These are phyloP conservation scores for Octonoba sinensis DNA, from an alignment of 2,888 invertebrate species.

Conservation along the genomic window DNA sequence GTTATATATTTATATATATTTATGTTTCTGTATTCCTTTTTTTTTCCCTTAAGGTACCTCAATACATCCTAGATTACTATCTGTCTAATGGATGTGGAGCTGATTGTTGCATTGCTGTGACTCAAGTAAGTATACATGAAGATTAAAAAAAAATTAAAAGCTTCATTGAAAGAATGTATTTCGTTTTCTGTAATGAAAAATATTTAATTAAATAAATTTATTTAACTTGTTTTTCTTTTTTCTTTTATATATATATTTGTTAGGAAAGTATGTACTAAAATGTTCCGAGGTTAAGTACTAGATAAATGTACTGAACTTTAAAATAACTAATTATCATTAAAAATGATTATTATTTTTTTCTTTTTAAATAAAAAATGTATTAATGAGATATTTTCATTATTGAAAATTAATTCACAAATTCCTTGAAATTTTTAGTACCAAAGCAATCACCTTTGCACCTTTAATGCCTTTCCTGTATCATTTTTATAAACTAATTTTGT, in stretches of 20 bases:
- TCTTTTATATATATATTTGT: not conserved
- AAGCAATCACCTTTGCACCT: too few relatives aligned
- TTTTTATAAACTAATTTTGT: too few relatives aligned
- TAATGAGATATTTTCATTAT: too few relatives aligned
- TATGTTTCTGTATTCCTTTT: not conserved
- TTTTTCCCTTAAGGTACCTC: constrained; percentile 81
- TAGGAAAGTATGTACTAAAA: too few relatives aligned
- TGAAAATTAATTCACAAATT: too few relatives aligned
- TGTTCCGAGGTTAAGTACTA: too few relatives aligned
- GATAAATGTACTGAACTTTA: too few relatives aligned
- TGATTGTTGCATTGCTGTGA: constrained; percentile 91
- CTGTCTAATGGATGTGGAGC: constrained; percentile 89
- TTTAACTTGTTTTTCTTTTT: not conserved
- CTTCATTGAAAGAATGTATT: not conserved
- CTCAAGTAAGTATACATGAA: constrained; percentile 76
- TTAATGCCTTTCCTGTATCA: too few relatives aligned
- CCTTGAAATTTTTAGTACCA: too few relatives aligned
- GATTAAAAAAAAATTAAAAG: not conserved
- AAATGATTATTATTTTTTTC: too few relatives aligned
- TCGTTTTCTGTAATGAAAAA: not conserved
- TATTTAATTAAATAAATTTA: not conserved
- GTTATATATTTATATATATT: not conserved
- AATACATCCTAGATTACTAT: constrained; percentile 95
- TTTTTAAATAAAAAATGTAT: too few relatives aligned
- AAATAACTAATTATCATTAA: too few relatives aligned